phyloP scores from a whole-genome alignment of 2,797 vertebrate species.

The Poliocrania exsul region DNA sequence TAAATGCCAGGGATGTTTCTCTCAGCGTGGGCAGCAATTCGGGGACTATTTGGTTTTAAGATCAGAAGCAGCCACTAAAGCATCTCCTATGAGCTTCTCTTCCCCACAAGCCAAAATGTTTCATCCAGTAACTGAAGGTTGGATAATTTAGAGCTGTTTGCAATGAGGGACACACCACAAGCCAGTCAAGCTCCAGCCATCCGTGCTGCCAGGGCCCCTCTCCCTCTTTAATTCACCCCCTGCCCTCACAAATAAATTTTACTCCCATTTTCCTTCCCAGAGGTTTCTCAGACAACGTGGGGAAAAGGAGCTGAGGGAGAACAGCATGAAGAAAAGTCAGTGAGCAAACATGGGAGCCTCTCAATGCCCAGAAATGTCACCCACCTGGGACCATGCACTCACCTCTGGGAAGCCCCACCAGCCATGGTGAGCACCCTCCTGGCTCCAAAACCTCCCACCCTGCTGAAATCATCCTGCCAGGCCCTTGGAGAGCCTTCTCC shows the following conservation, averaged over 20 bases:
- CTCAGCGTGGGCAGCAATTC: not conserved
- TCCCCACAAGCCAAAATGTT: not conserved
- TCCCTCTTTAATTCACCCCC: not conserved
- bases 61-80: not conserved
- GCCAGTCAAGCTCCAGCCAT: not conserved
- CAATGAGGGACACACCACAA: not conserved
- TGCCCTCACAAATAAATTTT: not conserved
- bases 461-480: not conserved
- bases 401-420: slow-evolving; percentile 43
- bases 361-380: not conserved
- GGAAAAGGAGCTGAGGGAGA: not conserved
- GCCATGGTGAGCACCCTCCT: slow-evolving; percentile 21
- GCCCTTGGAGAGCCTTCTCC: not conserved
- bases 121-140: not conserved
- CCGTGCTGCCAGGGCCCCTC: not conserved
- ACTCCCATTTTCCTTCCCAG: not conserved
- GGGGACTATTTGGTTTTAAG: not conserved
- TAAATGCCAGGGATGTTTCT: not conserved
- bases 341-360: slow-evolving; percentile 34
- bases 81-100: not conserved
- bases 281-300: not conserved
- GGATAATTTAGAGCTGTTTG: not conserved
- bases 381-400: slow-evolving; percentile 18
- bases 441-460: not conserved
- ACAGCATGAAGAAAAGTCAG: not conserved